Base-by-base conservation (phyloP, 2,113 vertebrate genomes). In the Caretta caretta region DNA sequence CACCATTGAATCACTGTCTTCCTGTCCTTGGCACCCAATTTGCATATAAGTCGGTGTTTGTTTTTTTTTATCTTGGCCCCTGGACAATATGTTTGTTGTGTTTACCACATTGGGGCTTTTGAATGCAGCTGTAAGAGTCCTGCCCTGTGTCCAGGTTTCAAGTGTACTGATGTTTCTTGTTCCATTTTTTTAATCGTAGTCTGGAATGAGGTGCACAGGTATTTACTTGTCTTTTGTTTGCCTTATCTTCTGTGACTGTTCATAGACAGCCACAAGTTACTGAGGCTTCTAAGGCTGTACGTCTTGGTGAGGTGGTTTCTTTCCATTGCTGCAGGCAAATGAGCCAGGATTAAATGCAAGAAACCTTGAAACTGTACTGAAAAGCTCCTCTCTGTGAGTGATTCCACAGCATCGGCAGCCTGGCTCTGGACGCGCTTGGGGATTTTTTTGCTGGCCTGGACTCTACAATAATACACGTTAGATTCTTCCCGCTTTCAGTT, bases 61-160 rank as follows among this genome's bases (percentile, higher is more conserved):
- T 62, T 25, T 49, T 69, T 29, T 90, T 5, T 49, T 35, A 29
- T 35, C 83, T 82, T 0, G 0, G 14, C 59, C 56, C 35, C 57
- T 10, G 3, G 65, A 54, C 48, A 50, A 24, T 22, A 56, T 79
- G 2, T 81, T 82, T 90, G 38, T 31, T 31, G 53, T 72, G 2
- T 35, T 53, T 81, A 25, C 4, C 50, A 48, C 76, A n/a, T 19
- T 84, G 2, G 76, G 38, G 16, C 86, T 54, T 38, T 0, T 9
- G 90, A 87, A 80, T 75, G 13, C 11, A 88, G 53, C n/a, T 42
- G 56, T 75, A 89, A 83, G 54, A 29, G 69, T 87, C 29, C 22
- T 7, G 11, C 11, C 75, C 42, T 78, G 42, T 46, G 24, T 84
- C 13, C 72, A 42, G 14, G 35, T 48, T 72, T 3, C 0, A 62